A percentile compares a stretch with the other conserved stretches of the same genome.
phyloP scores from a whole-genome alignment of 2,113 vertebrate genomes.

The Numida meleagris region DNA sequence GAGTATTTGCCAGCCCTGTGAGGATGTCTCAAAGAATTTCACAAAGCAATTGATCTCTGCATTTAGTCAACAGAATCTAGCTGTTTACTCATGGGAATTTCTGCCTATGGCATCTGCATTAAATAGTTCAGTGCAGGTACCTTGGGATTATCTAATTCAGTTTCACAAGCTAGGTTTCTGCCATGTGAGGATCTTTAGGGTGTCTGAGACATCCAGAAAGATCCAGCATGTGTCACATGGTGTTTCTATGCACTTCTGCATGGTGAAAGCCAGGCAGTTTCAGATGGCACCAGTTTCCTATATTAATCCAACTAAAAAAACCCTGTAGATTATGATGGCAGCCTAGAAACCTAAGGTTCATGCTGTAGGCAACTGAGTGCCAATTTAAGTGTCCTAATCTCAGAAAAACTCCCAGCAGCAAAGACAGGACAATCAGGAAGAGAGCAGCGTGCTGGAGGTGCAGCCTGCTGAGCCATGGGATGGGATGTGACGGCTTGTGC shows the following conservation, averaged over 20 bases:
- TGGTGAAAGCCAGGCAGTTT: not conserved
- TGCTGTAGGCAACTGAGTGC: not conserved
- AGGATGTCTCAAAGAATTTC: not conserved
- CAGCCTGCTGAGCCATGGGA: fast-evolving
- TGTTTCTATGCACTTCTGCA: not conserved
- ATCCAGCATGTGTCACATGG: not conserved
- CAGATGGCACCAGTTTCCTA: not conserved
- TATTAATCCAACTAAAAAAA: not conserved
- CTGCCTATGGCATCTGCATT: not conserved
- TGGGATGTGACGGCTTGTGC: fast-evolving
- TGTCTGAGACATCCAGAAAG: not conserved
- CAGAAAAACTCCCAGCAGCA: not conserved
- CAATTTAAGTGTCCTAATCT: not conserved
- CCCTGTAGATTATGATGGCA: not conserved
- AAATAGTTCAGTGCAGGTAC: not conserved
- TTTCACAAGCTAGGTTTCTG: not conserved
- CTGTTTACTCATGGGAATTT: not conserved
- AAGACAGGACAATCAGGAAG: not conserved
- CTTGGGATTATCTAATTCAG: not conserved
- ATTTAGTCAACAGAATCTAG: not conserved
- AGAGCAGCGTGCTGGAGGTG: not conserved
- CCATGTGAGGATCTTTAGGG: not conserved
- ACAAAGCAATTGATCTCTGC: not conserved
- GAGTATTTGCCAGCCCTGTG: not conserved
- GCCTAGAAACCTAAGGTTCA: not conserved